phyloP scores from a whole-genome alignment of 2,888 invertebrate genomes.

The Ochropleura leucogaster region DNA sequence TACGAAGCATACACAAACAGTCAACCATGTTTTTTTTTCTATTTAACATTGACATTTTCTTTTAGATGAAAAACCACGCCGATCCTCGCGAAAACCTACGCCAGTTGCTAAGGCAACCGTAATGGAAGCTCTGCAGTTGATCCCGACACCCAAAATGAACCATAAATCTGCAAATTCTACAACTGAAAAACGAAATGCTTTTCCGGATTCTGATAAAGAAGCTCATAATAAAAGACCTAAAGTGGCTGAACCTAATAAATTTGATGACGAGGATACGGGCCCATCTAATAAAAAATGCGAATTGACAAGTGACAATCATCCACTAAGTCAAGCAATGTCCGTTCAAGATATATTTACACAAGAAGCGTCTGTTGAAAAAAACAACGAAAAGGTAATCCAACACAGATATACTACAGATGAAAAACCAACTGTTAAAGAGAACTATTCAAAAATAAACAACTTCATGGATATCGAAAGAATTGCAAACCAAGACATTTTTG shows the following conservation, averaged over 20 bases:
- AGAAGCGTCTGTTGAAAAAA: too few species aligned
- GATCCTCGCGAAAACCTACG: background rate
- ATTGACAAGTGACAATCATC: background rate
- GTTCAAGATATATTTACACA: too few species aligned
- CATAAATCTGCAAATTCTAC: background rate
- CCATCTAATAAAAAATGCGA: background rate
- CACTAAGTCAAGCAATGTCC: background rate
- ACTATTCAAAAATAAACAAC: background rate
- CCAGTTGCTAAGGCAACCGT: background rate
- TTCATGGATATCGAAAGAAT: background rate
- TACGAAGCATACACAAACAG: too few species aligned
- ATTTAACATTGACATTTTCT: background rate
- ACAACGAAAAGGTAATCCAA: too few species aligned
- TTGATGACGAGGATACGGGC: background rate
- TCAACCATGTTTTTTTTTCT: background rate
- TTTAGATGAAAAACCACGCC: conserved; percentile 2
- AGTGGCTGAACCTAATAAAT: background rate
- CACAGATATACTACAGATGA: background rate
- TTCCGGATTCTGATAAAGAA: background rate
- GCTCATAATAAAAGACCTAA: background rate
- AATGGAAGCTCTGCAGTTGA: background rate
- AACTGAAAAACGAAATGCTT: background rate
- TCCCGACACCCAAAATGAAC: background rate
- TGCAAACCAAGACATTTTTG: background rate
- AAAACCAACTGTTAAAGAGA: background rate